Conservation (phyloP, 2,113 vertebrate species). For the Brachyhypopomus gauderio region DNA sequence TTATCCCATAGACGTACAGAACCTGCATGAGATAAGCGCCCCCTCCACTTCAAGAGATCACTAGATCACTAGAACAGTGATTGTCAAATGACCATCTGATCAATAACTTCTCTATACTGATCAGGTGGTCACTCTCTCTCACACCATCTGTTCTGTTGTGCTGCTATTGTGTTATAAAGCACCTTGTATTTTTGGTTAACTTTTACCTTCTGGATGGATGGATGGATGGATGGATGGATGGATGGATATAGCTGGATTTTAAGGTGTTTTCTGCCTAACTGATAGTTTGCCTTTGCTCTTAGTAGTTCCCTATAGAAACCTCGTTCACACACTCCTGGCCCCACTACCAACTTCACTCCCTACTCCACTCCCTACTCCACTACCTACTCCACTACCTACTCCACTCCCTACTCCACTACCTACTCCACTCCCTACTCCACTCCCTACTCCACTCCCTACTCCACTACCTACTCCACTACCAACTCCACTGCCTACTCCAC, state of each 20-base stretch:
- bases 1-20: not conserved
- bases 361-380: too few species aligned
- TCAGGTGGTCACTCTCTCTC: not conserved
- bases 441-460: too few species aligned
- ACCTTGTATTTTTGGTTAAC: constrained; percentile 43
- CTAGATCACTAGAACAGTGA: constrained; percentile 26
- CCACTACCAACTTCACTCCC: too few species aligned
- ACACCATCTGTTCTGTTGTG: constrained; percentile 2
- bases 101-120: constrained; percentile 28
- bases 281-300: not conserved
- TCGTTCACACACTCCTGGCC: not conserved
- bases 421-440: too few species aligned
- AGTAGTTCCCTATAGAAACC: constrained; percentile 1
- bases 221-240: constrained; percentile 26
- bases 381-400: too few species aligned
- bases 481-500: too few species aligned
- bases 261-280: too few species aligned
- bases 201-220: constrained; percentile 28
- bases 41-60: not conserved
- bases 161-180: constrained; percentile 50
- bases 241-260: constrained; percentile 31
- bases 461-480: too few species aligned
- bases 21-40: constrained; percentile 21
- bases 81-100: constrained; percentile 30
- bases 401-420: too few species aligned